Percentiles rank a stretch among this genome's conserved stretches.
These are phyloP conservation scores for Triplophysa rosa DNA, from an alignment of 2,113 vertebrate species.

Conservation along the genomic window DNA sequence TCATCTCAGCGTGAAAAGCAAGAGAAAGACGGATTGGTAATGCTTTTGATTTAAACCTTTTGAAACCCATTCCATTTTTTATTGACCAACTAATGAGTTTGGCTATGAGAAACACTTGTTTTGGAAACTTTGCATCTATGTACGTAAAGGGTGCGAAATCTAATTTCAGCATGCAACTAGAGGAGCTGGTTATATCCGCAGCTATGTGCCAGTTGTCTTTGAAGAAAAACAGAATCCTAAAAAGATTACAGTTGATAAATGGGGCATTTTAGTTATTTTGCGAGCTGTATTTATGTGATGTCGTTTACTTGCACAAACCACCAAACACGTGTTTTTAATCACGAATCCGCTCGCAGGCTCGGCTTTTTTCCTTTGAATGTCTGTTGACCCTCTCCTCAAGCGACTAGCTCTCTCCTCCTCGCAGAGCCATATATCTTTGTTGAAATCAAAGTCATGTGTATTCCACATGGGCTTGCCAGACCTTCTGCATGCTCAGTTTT, in stretches of 20 bases:
- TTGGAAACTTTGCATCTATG: not conserved
- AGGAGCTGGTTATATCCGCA: not conserved
- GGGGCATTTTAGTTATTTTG: not conserved
- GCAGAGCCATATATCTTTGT: slow-evolving; percentile 29
- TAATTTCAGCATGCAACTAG: not conserved
- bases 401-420: slow-evolving; percentile 22
- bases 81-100: slow-evolving; percentile 23
- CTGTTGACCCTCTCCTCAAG: slow-evolving; percentile 31
- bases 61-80: not conserved
- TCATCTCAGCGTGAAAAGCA: not conserved
- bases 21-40: slow-evolving; percentile 15
- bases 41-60: not conserved
- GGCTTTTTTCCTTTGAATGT: not conserved
- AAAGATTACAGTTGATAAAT: slow-evolving; percentile 35
- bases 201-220: slow-evolving; percentile 6
- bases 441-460: slow-evolving; percentile 43
- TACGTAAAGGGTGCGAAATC: not conserved
- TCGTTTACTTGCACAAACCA: slow-evolving; percentile 3
- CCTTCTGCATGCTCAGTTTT: slow-evolving; percentile 32
- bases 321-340: slow-evolving; percentile 20
- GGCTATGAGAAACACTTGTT: not conserved
- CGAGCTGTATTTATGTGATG: slow-evolving; percentile 20
- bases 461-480: slow-evolving; percentile 34
- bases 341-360: slow-evolving; percentile 24
- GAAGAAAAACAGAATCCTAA: slow-evolving; percentile 3